These are phyloP conservation scores for Squalus acanthias DNA, from an alignment of 2,797 vertebrate species.

Conservation along the genomic window DNA sequence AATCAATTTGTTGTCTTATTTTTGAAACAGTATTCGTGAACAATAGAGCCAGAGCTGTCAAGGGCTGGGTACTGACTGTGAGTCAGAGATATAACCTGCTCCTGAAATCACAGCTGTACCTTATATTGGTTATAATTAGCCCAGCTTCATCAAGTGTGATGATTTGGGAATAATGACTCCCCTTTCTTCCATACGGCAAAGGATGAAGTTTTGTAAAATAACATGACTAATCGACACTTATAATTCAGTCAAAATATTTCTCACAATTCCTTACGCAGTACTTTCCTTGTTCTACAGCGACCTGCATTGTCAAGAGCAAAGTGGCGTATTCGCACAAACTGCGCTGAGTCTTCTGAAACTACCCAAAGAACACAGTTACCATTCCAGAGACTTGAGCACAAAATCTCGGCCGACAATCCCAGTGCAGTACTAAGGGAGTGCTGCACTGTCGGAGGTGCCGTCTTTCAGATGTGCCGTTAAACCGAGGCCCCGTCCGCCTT, in stretches of 20 bases:
- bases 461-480: not conserved
- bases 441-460: not conserved
- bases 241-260: not conserved
- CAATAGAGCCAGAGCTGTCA: not conserved
- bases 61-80: not conserved
- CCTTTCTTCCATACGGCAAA: not conserved
- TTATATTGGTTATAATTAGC: not conserved
- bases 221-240: not conserved
- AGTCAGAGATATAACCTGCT: not conserved
- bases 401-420: not conserved
- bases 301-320: not conserved
- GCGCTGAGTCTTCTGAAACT: not conserved
- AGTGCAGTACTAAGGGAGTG: not conserved
- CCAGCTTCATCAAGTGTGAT: not conserved
- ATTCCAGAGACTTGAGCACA: not conserved
- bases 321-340: not conserved
- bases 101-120: constrained; percentile 11
- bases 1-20: not conserved
- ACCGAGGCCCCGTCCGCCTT: not conserved
- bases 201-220: not conserved
- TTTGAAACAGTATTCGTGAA: not conserved
- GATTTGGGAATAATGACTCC: constrained; percentile 18
- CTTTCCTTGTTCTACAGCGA: not conserved
- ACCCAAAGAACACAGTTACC: not conserved
- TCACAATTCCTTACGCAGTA: not conserved